Conservation (phyloP, 1,140 invertebrate species). For the Venturia canescens region DNA sequence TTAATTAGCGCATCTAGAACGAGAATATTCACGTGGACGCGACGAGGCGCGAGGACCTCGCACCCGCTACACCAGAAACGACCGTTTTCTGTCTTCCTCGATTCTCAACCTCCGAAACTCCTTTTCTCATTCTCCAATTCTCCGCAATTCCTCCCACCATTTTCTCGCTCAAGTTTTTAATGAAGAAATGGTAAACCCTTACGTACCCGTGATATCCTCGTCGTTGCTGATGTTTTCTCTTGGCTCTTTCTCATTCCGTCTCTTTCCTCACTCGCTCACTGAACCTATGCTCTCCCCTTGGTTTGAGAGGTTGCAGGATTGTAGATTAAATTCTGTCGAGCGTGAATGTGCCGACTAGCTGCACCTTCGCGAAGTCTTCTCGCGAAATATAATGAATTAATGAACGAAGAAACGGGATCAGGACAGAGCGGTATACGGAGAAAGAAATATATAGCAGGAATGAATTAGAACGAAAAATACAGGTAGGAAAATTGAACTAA, state of each 20-base stretch:
- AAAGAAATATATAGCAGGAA: background rate
- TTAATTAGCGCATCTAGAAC: constrained; percentile 71
- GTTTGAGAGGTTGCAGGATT: constrained; percentile 27
- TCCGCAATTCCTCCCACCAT: background rate
- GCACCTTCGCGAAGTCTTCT: background rate
- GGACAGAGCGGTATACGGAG: background rate
- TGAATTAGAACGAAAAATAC: background rate
- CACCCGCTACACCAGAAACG: constrained; percentile 18
- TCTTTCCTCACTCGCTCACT: background rate
- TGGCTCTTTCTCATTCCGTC: constrained; percentile 6
- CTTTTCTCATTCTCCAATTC: background rate
- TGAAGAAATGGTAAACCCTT: constrained; percentile 46
- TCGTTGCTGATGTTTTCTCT: constrained; percentile 40
- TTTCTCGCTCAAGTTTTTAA: constrained; percentile 45
- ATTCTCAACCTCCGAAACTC: constrained; percentile 28
- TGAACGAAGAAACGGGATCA: background rate
- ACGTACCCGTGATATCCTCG: constrained; percentile 23
- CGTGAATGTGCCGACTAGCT: constrained; percentile 15
- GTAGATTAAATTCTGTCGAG: constrained; percentile 37
- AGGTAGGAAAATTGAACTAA: no score
- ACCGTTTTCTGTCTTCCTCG: constrained; percentile 29
- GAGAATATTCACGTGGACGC: constrained; percentile 61
- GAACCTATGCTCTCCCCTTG: background rate
- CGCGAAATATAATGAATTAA: constrained; percentile 10
- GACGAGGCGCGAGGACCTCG: constrained; percentile 46